Conservation (phyloP, 2,888 invertebrate genomes). For the Patella depressa region DNA sequence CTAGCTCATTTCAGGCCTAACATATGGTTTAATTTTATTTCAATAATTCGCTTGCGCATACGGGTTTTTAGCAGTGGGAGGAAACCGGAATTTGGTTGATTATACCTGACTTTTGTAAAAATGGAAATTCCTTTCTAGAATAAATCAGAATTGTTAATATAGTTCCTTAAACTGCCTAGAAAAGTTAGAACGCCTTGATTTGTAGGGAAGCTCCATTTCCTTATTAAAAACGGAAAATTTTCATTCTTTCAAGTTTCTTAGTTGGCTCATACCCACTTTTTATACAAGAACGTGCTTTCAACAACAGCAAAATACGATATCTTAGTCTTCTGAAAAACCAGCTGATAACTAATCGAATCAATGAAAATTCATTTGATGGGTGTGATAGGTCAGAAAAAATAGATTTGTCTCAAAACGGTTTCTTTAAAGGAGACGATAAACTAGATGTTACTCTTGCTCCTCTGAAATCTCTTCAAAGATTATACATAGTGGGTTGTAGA, state of each 20-base stretch:
- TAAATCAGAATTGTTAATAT: background rate
- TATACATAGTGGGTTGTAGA: no score
- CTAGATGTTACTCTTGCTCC: no score
- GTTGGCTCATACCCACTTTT: background rate
- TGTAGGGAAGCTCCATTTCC: background rate
- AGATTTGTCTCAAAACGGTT: conserved; percentile 3
- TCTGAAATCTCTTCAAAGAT: no score
- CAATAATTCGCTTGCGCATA: no score
- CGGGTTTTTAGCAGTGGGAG: no score
- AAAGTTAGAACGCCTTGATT: background rate
- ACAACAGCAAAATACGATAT: background rate
- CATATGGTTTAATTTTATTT: no score
- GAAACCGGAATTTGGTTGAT: no score
- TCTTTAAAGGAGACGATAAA: background rate
- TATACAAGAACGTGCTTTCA: conserved; percentile 10
- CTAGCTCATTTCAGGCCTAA: no score
- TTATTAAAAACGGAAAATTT: background rate
- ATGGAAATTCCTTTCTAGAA: background rate
- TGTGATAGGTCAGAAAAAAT: background rate
- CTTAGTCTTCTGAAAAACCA: background rate
- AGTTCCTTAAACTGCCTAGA: conserved; percentile 1
- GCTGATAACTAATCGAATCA: background rate
- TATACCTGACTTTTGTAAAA: background rate
- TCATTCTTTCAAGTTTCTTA: background rate
- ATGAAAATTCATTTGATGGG: background rate